phyloP scores from a whole-genome alignment of 2,113 vertebrate genomes.

The Cinclus mexicanus region DNA sequence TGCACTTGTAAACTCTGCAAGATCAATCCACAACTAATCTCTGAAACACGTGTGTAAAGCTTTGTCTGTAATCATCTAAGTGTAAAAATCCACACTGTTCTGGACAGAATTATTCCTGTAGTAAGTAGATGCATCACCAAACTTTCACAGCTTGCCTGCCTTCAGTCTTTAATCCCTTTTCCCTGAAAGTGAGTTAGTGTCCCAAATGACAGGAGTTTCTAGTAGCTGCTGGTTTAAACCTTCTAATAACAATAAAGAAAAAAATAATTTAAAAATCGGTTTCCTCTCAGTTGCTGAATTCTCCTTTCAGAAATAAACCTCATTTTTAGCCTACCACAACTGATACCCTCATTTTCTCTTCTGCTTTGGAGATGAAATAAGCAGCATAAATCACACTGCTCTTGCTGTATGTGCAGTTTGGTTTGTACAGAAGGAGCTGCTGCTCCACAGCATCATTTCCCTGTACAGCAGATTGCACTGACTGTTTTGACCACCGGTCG shows the following conservation, averaged over 20 bases:
- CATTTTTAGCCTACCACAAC: neutral
- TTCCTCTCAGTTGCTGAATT: neutral
- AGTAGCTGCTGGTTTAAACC: no score
- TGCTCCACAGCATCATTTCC: neutral
- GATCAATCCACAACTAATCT: neutral
- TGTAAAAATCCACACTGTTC: slow-evolving; percentile 8
- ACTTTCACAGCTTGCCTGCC: neutral
- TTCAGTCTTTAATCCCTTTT: neutral
- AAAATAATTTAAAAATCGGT: accelerated
- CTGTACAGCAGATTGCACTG: neutral
- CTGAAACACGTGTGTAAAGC: neutral
- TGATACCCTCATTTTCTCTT: neutral
- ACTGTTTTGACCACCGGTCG: neutral
- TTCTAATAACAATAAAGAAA: neutral
- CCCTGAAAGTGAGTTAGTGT: neutral
- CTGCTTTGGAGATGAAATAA: neutral
- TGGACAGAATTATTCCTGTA: neutral
- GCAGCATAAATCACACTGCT: neutral
- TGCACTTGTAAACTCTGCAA: neutral
- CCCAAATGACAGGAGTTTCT: no score
- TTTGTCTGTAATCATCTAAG: neutral
- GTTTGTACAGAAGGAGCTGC: neutral
- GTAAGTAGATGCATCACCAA: neutral
- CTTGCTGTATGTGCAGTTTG: neutral
- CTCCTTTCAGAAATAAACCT: neutral